These are phyloP conservation scores for Priocnemis perturbator DNA, from an alignment of 2,888 invertebrate species.

Conservation along the genomic window DNA sequence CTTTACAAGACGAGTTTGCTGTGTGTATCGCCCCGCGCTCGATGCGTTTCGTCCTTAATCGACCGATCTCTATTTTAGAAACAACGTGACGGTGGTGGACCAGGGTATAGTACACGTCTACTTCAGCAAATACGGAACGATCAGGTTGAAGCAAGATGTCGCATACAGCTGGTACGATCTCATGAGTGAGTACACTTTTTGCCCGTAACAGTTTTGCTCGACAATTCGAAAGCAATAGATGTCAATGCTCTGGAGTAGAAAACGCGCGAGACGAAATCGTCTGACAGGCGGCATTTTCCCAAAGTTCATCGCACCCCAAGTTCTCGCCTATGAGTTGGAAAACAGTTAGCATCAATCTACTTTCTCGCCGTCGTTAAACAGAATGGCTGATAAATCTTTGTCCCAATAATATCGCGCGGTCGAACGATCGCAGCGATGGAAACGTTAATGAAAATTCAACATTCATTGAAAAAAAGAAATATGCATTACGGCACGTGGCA, in stretches of 20 bases:
- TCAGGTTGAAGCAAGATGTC: constrained; percentile 66
- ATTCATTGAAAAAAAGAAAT: constrained; percentile 11
- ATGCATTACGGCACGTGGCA: not conserved
- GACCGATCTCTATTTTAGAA: constrained; percentile 41
- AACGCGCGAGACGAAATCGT: no score
- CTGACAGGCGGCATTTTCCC: no score
- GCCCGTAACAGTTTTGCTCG: not conserved
- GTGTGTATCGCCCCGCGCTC: constrained; percentile 37
- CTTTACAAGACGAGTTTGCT: constrained; percentile 40
- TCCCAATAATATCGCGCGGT: not conserved
- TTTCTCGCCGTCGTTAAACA: not conserved
- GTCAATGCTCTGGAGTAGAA: no score
- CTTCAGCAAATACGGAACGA: constrained; percentile 61
- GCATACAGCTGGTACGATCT: constrained; percentile 71
- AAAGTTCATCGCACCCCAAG: no score
- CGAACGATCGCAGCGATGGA: not conserved
- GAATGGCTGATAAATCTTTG: constrained; percentile 8
- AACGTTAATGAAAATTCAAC: constrained; percentile 16
- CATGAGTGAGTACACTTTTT: constrained; percentile 65
- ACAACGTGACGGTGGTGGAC: constrained; percentile 48
- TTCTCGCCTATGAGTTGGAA: not conserved
- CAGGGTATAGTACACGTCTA: constrained; percentile 67
- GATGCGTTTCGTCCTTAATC: not conserved
- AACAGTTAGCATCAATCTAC: not conserved
- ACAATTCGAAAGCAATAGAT: not conserved